Evolutionary conservation across 2,888 invertebrate species (phyloP), one percentile per base, ranked within the genome.

Genomic region (Busseola fusca): DNA sequence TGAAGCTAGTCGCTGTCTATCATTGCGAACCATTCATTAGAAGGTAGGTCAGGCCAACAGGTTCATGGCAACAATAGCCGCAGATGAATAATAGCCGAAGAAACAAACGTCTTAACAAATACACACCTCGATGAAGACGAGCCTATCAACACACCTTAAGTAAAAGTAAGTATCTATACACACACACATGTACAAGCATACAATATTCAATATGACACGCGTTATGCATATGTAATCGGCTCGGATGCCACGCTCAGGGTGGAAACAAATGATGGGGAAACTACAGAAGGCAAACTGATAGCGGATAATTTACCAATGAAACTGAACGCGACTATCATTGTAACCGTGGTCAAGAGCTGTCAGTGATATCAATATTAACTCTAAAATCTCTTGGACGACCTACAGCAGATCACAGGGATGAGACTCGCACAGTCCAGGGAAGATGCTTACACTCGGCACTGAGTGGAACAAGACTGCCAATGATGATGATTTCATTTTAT

Each of bases 201-300:
- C 62, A 74, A 70, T 74, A 82, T 68, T 64, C 64, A 72, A 76
- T 74, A 64, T 72, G 74, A 81, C 52, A 84, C 76, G 78, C 73
- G 76, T 75, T 74, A 62, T 70, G 84, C 74, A 84, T 84, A 37
- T 72, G 71, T 76, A 78, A 83, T 84, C 70, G 63, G 59, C 30
- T 72, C 62, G 65, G 72, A 84, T 78, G 60, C 70, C 72, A 57
- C 65, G 57, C 48, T 76, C 73, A 37, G 54, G 54, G 18, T 56
- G 10, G 37, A 14, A 30, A 18, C 9, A 34, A 58, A 27, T 21
- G 42, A 42, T 16, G 42, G 10, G 16, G 3, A 18, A 54, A 16
- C 7, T 48, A 25, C 69, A 80, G 80, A 81, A 81, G 79, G 30
- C n/a, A 12, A 34, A 65, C 40, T 57, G 25, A 27, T 7, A 3